Evolutionary conservation across 2,797 vertebrate genomes (phyloP).

Genomic region (Vipera latastei): DNA sequence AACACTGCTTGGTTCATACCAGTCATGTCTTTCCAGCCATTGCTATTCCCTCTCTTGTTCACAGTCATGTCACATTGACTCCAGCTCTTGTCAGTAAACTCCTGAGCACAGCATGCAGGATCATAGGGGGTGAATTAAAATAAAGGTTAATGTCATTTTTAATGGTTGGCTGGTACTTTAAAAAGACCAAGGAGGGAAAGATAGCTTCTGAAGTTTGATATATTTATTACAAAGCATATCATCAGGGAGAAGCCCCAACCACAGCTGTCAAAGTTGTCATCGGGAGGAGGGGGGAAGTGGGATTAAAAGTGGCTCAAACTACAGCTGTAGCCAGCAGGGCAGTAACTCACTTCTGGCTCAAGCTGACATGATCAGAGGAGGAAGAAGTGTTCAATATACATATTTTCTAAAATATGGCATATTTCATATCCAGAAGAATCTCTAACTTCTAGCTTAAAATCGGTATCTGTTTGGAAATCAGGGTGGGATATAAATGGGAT

Average conservation of each 20-base stretch:
- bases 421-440: not conserved
- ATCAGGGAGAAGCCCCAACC: slow-evolving; percentile 32
- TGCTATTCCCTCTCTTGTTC: slow-evolving; percentile 20
- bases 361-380: not conserved
- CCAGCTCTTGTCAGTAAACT: slow-evolving; percentile 27
- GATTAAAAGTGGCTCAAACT: not conserved
- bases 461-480: not conserved
- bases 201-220: slow-evolving; percentile 42
- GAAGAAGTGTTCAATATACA: not conserved
- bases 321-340: not conserved
- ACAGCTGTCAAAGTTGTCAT: slow-evolving; percentile 40
- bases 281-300: slow-evolving; percentile 24
- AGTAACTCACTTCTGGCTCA: not conserved
- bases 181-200: slow-evolving; percentile 50
- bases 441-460: not conserved
- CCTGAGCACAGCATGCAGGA: slow-evolving; percentile 16
- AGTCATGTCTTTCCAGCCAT: slow-evolving; percentile 10
- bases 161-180: slow-evolving; percentile 50
- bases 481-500: too few species aligned
- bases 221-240: slow-evolving; percentile 54
- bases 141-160: slow-evolving; percentile 66
- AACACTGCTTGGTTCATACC: not conserved
- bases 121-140: slow-evolving; percentile 51
- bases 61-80: slow-evolving; percentile 20
- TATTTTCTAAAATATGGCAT: not conserved